Base-by-base conservation (phyloP, 2,797 vertebrate species). In the Luscinia luscinia region DNA sequence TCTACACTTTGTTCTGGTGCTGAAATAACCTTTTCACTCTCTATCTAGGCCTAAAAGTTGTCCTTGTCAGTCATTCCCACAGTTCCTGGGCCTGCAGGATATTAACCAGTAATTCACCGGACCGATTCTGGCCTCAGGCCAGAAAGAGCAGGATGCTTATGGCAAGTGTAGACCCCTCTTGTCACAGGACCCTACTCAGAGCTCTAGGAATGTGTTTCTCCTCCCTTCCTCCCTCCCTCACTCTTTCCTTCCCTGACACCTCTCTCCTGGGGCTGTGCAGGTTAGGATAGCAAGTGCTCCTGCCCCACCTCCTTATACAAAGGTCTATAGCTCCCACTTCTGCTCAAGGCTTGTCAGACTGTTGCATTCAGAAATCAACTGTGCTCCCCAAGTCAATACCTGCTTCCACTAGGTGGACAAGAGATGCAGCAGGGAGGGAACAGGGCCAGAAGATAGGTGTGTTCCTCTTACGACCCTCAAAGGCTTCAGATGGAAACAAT, bases 331-430 rank as follows among this genome's bases (percentile, higher is more conserved):
- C 5, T 54, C 9, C 21, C 18, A 40, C 24, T 16, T 15, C 5
- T 2, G 2, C 11, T 15, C 15, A 13, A 20, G 11, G 2, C 58
- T 48, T 72, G 9, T 30, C n/a, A 63, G 15, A 23, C 10, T 83
- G 5, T 24, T 59, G 9, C 2, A 11, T 52, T 36, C 6, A 4
- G 6, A 8, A 3, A 63, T 2, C 27, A 28, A 0, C 20, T 21
- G 12, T 30, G 17, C 11, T 68, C 23, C 22, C 15, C 8, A 61
- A 19, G 32, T 16, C 32, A 93, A 55, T 3, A 27, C 4, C 2
- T 48, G 13, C 38, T 87, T 43, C 32, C 22, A 34, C 11, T 9
- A n/a, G 14, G 14, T 51, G 14, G 22, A 8, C 2, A 7, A 67
- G 7, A 34, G 2, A 11, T 78, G 20, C 17, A 36, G 9, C 1